Evolutionary conservation across 2,888 invertebrate species (phyloP), one percentile per base, ranked within the genome.

Genomic region (Ormyrus rosae): DNA sequence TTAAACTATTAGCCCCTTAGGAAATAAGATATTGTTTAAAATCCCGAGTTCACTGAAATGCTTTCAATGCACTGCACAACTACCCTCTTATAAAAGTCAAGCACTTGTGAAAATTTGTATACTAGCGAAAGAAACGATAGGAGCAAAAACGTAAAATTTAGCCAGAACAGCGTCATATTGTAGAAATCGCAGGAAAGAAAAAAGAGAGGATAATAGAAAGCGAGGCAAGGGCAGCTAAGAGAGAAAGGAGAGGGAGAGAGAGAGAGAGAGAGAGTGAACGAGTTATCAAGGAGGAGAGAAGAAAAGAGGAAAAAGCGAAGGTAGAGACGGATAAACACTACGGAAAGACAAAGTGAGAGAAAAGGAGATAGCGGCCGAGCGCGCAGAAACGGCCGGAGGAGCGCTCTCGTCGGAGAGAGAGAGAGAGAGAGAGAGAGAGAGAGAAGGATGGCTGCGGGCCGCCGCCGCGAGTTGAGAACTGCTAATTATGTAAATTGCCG

Each of bases 401-500:
- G 34, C 34, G 34, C 34, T 34, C 34, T 34, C 34, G 48, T 19
- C 3, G 0, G 34, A 34, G 56, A 56, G 34, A 46, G 34, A 55
- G 75, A 81, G 80, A 80, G 34, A 50, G 76, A 70, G 68, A 68
- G 75, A 80, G 81, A 82, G 73, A 79, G 58, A 79, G 72, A 70
- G 77, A 72, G 58, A 82, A 81, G 81, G 70, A 72, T 80, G 74
- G 86, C 85, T 85, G 83, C 81, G 81, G 85, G 86, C 83, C 85
- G 86, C 83, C 84, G 87, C 86, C 9, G 85, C 86, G 85, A 87
- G 89, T 88, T 88, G 88, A 88, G 89, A 90, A 90, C 90, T 89
- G 89, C 90, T 90, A 90, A 90, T 90, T 90, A 90, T 90, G 90
- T 89, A 90, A 90, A 90, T 90, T 90, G 89, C 88, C 88, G 88